These are phyloP conservation scores for Colostygia pectinataria DNA, from an alignment of 2,888 invertebrate species.

Conservation along the genomic window DNA sequence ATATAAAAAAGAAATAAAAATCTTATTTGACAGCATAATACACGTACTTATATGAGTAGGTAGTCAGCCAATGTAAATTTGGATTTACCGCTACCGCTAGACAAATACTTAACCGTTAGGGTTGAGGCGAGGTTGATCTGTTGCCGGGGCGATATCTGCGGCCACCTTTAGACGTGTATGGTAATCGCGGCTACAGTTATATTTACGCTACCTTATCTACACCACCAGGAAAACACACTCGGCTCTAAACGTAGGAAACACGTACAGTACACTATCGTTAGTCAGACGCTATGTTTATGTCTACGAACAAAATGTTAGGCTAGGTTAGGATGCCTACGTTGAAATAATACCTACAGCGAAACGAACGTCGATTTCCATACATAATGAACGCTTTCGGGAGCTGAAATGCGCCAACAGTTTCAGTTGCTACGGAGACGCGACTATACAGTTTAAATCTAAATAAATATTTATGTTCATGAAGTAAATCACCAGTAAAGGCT, in stretches of 20 bases:
- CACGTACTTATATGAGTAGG: too few species aligned
- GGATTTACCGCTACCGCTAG: too few species aligned
- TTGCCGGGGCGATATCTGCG: too few species aligned
- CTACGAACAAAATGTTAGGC: constrained; percentile 15
- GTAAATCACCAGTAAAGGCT: neutral
- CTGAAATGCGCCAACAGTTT: neutral
- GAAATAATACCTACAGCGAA: neutral
- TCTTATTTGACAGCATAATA: too few species aligned
- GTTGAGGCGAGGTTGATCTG: too few species aligned
- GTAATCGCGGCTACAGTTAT: too few species aligned
- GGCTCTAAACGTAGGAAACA: neutral
- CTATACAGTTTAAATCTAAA: neutral
- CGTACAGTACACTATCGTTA: constrained; percentile 1
- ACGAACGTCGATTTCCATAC: neutral
- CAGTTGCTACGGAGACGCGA: constrained; percentile 1
- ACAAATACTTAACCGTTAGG: too few species aligned
- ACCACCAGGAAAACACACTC: too few species aligned
- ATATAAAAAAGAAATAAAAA: too few species aligned
- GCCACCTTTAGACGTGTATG: too few species aligned
- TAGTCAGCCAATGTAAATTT: too few species aligned
- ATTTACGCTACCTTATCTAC: too few species aligned
- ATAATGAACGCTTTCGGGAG: neutral
- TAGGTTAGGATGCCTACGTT: constrained; percentile 29
- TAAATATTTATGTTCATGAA: constrained; percentile 7
- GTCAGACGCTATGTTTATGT: constrained; percentile 1